A percentile compares a stretch with the other conserved stretches of the same genome.
phyloP scores from a whole-genome alignment of 2,888 invertebrate genomes.

The Sesia apiformis region DNA sequence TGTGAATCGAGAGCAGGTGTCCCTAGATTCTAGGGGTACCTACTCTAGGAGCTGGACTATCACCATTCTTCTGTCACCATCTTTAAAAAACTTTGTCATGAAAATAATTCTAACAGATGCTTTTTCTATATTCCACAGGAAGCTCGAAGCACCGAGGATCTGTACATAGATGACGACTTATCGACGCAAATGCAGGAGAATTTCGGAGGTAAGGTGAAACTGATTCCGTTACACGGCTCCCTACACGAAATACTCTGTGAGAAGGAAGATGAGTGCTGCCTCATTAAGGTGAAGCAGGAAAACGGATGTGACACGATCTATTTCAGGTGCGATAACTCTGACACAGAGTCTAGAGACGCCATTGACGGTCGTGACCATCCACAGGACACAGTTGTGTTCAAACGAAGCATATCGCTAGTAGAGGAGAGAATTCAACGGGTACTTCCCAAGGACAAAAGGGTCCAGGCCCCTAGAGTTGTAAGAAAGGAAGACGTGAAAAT shows the following conservation, averaged over 20 bases:
- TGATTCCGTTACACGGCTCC: conserved; percentile 59
- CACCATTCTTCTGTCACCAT: too few species aligned
- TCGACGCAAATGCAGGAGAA: conserved; percentile 63
- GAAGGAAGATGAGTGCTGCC: conserved; percentile 63
- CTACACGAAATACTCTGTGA: conserved; percentile 66
- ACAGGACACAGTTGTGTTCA: conserved; percentile 57
- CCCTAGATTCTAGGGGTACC: too few species aligned
- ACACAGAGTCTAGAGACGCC: conserved; percentile 50
- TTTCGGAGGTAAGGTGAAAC: conserved; percentile 55
- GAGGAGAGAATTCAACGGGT: conserved; percentile 57
- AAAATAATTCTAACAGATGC: too few species aligned
- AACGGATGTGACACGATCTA: conserved; percentile 62
- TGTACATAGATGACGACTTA: conserved; percentile 72
- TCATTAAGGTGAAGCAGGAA: conserved; percentile 61
- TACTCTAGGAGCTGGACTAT: too few species aligned
- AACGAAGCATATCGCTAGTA: conserved; percentile 55
- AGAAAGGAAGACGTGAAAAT: conserved; percentile 13
- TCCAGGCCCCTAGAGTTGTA: conserved; percentile 12
- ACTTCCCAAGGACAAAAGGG: conserved; percentile 40
- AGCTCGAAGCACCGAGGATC: conserved; percentile 70
- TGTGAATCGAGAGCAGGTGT: too few species aligned
- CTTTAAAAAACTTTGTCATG: too few species aligned
- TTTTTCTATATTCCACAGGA: conserved; percentile 31
- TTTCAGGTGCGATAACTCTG: conserved; percentile 54
- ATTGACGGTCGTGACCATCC: conserved; percentile 31